These are phyloP conservation scores for Protodeltote pygarga DNA, from an alignment of 2,888 invertebrate species.

Conservation along the genomic window DNA sequence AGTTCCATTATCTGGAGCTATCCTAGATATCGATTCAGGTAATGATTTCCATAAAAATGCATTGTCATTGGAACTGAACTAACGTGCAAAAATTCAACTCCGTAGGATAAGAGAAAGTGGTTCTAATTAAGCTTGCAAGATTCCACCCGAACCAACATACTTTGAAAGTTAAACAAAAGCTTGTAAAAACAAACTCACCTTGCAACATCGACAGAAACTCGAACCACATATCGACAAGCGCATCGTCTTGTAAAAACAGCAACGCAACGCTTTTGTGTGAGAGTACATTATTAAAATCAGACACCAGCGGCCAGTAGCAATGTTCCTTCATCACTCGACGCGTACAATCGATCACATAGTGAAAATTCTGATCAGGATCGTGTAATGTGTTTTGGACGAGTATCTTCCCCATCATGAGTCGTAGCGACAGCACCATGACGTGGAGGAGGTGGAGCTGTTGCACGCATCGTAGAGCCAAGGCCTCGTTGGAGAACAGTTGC, in stretches of 20 bases:
- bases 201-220: constrained; percentile 97
- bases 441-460: constrained; percentile 95
- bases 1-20: too few relatives aligned
- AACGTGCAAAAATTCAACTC: too few relatives aligned
- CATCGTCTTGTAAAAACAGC: constrained; percentile 95
- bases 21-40: too few relatives aligned
- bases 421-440: constrained; percentile 95
- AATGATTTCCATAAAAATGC: too few relatives aligned
- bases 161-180: neutral
- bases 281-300: constrained; percentile 98
- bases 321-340: constrained; percentile 98
- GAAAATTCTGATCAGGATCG: constrained; percentile 92
- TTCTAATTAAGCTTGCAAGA: too few relatives aligned
- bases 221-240: constrained; percentile 98
- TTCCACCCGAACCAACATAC: neutral
- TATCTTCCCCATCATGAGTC: constrained; percentile 97
- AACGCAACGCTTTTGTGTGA: constrained; percentile 97
- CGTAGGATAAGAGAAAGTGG: too few relatives aligned
- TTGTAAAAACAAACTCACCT: constrained; percentile 84
- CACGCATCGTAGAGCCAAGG: constrained; percentile 95
- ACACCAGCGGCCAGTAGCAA: constrained; percentile 99
- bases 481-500: constrained; percentile 97
- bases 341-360: constrained; percentile 97
- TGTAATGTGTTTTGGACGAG: constrained; percentile 95
- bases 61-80: too few relatives aligned